Evolutionary conservation across 2,888 invertebrate genomes (phyloP).

Genomic region (Venusia cambrica): DNA sequence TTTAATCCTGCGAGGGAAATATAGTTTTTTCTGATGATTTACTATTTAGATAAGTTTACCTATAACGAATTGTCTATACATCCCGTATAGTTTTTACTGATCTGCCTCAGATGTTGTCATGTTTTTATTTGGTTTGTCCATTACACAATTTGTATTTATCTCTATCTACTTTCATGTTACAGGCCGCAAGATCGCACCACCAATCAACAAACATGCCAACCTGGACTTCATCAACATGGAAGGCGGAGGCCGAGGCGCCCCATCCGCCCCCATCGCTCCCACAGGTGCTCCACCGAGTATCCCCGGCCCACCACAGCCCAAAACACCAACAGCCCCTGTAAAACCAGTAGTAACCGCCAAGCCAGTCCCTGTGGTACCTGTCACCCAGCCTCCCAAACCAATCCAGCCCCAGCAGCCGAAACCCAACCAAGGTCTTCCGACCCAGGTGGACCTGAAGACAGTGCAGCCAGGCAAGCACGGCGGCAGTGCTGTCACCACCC

Average conservation of each 20-base stretch:
- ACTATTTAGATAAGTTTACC: too few species aligned
- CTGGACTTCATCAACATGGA: slow-evolving; percentile 73
- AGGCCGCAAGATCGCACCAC: slow-evolving; percentile 58
- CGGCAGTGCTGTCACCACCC: slow-evolving; percentile 54
- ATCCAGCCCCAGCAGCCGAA: slow-evolving; percentile 28
- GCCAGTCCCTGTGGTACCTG: slow-evolving; percentile 28
- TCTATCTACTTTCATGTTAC: too few species aligned
- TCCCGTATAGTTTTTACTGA: too few species aligned
- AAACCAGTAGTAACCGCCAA: slow-evolving; percentile 30
- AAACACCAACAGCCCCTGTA: slow-evolving; percentile 13
- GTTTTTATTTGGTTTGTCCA: too few species aligned
- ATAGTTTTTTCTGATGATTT: too few species aligned
- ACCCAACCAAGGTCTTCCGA: slow-evolving; percentile 26
- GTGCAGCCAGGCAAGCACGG: slow-evolving; percentile 52
- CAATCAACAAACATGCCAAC: slow-evolving; percentile 69
- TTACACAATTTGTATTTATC: too few species aligned
- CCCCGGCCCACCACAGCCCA: slow-evolving; percentile 10
- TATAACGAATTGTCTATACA: too few species aligned
- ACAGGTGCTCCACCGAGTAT: slow-evolving; percentile 29
- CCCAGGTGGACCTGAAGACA: slow-evolving; percentile 46
- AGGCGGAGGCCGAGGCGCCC: slow-evolving; percentile 47
- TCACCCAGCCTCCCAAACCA: slow-evolving; percentile 25
- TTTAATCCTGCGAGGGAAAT: too few species aligned
- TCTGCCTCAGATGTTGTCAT: too few species aligned
- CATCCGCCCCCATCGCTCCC: too few species aligned